These are phyloP conservation scores for Aphaenogaster rudis DNA, from an alignment of 1,140 invertebrate species.

Conservation along the genomic window DNA sequence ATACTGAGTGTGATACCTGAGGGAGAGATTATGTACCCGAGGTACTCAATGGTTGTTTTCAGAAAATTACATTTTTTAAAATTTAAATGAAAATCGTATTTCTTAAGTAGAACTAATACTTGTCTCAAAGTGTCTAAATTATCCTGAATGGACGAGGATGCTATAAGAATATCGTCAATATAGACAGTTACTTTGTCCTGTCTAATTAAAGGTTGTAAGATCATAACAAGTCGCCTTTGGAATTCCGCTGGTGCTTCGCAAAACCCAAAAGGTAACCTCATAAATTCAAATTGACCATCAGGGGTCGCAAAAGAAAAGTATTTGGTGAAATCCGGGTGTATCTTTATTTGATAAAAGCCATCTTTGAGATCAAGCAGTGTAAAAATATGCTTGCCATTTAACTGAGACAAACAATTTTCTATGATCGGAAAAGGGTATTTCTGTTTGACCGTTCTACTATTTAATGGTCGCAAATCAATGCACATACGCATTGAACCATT, in stretches of 20 bases:
- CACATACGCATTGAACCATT: not conserved
- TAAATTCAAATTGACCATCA: not conserved
- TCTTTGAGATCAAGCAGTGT: not conserved
- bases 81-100: not conserved
- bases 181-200: not conserved
- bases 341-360: not conserved
- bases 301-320: not conserved
- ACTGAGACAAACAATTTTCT: not conserved
- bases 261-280: not conserved
- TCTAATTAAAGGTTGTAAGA: not conserved
- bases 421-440: not conserved
- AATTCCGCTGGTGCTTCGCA: not conserved
- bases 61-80: not conserved
- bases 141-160: not conserved
- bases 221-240: not conserved
- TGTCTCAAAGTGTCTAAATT: not conserved
- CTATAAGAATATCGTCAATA: slow-evolving; percentile 24
- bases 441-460: not conserved
- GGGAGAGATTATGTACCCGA: not conserved
- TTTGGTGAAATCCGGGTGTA: not conserved
- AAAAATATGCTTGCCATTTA: not conserved
- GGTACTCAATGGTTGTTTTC: not conserved
- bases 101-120: not conserved
- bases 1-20: not conserved
- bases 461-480: not conserved